Base-by-base conservation (phyloP, 2,797 vertebrate species). In the Poecilia picta region DNA sequence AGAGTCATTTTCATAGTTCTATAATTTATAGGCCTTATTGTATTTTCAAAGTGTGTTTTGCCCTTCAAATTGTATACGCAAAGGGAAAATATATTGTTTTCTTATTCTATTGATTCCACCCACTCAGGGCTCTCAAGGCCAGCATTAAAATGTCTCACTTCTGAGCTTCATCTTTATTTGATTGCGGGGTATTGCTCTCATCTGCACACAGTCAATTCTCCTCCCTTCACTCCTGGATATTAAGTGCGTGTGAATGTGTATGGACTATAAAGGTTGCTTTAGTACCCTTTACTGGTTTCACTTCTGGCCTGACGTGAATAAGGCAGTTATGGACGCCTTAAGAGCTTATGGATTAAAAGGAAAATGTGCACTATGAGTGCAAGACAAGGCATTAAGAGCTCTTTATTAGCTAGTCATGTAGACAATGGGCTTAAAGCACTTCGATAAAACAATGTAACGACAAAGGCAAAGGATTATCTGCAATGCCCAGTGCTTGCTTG, bases 271-370 rank as follows among this genome's bases (percentile, higher is more conserved):
- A 87, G 89, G 89, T 90, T 89, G 86, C 91, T 89, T 93, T 85
- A 90, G 81, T 91, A 83, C 81, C 83, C 88, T 95, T 89, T 95
- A 95, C 95, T 95, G 94, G 93, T 93, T 91, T 90, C 94, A 80
- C 85, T 92, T 85, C 85, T 82, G 91, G 91, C 75, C 85, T 86
- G 90, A 86, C 86, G 85, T 90, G 92, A 91, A 88, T 83, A 89
- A 83, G 88, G 82, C 88, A 83, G 93, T 93, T 91, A 94, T 93
- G 81, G 90, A 83, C 18, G 88, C 93, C 86, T 91, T 94, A 94
- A 94, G 93, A 95, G 93, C 89, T 92, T 94, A 94, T 94, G 92
- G 91, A 93, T 92, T 93, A 93, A 93, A 92, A 88, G 89, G 89
- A 90, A 89, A 91, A 93, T 92, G 89, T 91, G 83, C 55, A 72